Conservation (phyloP, 1,140 invertebrate genomes). For the Onthophagus taurus region DNA sequence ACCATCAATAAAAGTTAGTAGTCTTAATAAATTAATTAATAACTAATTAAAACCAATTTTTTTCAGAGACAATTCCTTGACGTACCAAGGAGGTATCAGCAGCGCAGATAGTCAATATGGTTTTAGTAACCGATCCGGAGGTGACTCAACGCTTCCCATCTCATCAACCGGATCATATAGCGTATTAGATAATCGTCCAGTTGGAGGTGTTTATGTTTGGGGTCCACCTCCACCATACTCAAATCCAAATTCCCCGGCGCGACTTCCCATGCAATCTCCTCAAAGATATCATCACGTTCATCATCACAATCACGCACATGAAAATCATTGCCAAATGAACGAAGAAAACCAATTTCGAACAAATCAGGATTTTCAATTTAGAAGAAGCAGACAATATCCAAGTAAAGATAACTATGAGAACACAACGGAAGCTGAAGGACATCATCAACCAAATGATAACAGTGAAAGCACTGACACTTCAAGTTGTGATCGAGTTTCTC, state of each 20-base stretch:
- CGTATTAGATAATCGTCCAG: constrained; percentile 43
- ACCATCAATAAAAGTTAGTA: not conserved
- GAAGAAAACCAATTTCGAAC: constrained; percentile 27
- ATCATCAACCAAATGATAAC: constrained; percentile 36
- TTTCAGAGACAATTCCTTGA: constrained; percentile 31
- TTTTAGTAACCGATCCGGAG: constrained; percentile 44
- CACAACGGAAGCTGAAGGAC: constrained; percentile 33
- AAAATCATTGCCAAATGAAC: constrained; percentile 36
- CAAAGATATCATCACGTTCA: constrained; percentile 33
- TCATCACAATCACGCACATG: constrained; percentile 33
- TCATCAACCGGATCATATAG: constrained; percentile 41
- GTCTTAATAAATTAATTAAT: not conserved
- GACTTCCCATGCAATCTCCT: constrained; percentile 32
- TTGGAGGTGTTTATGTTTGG: constrained; percentile 46
- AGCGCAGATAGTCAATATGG: constrained; percentile 59
- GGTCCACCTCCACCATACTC: constrained; percentile 67
- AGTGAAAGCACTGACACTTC: constrained; percentile 37
- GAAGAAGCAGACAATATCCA: constrained; percentile 24
- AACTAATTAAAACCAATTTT: constrained; percentile 2
- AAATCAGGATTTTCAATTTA: constrained; percentile 21
- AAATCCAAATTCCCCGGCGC: constrained; percentile 56
- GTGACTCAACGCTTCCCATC: constrained; percentile 36
- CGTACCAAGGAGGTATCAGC: constrained; percentile 32
- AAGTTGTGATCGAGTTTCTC: constrained; percentile 39
- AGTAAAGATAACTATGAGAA: constrained; percentile 38